Evolutionary conservation across 2,113 vertebrate species (phyloP).

Genomic region (Limanda limanda): DNA sequence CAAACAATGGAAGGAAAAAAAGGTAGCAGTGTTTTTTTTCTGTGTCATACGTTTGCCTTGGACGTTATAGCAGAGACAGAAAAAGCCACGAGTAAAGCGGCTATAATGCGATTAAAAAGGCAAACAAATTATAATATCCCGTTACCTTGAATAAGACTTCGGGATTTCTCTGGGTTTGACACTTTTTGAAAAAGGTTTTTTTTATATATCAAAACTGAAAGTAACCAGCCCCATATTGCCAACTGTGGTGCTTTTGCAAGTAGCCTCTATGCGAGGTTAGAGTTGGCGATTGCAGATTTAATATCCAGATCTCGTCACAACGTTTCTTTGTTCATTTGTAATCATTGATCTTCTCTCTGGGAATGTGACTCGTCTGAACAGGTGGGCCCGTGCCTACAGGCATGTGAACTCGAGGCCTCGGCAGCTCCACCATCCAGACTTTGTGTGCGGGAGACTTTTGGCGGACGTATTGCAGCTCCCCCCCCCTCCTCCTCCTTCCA

Average conservation of each 20-base stretch:
- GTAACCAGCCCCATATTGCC: neutral
- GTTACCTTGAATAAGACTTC: no score
- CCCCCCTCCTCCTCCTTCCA: constrained; percentile 53
- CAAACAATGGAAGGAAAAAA: no score
- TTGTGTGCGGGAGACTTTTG: constrained; percentile 76
- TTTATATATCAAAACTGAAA: neutral
- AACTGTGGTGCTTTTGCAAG: neutral
- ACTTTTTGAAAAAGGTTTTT: no score
- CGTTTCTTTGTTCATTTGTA: constrained; percentile 52
- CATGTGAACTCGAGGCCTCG: constrained; percentile 66
- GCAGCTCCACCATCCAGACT: constrained; percentile 66
- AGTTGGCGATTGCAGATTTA: constrained; percentile 4
- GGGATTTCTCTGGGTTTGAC: no score
- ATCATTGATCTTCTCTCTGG: constrained; percentile 56
- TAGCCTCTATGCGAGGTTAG: neutral
- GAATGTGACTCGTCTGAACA: constrained; percentile 66
- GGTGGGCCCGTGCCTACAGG: constrained; percentile 68
- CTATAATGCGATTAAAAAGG: no score
- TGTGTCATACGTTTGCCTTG: no score
- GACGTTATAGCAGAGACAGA: no score
- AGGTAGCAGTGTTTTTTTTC: no score
- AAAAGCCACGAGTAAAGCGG: no score
- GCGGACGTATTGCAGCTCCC: constrained; percentile 56
- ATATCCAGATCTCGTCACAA: constrained; percentile 8
- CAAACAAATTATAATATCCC: no score